Base-by-base conservation (phyloP, 2,797 vertebrate species). In the Anisognathus igniventris region DNA sequence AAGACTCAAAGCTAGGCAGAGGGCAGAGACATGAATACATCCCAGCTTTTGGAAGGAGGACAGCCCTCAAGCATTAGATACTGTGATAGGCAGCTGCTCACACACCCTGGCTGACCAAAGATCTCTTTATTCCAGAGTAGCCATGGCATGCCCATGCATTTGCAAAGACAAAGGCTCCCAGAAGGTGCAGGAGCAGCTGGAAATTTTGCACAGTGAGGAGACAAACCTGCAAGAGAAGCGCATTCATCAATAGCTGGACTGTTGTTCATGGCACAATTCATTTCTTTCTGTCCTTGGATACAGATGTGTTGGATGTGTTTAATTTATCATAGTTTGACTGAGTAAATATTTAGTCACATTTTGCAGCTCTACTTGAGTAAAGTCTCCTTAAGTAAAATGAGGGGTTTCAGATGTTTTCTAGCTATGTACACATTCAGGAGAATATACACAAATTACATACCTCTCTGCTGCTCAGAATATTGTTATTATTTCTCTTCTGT, bases 21-120 rank as follows among this genome's bases (percentile, higher is more conserved):
- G 23, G 39, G 28, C 18, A 50, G n/a, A 57, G 22, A 62, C 12
- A 19, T 4, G 23, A 75, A 72, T 4, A 47, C 13, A 62, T 23
- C 24, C 13, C 62, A 68, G 6, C 7, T 9, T 48, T 37, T 0
- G 1, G 68, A 62, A 67, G 47, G 42, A 33, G 20, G 30, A 57
- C 7, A 79, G 27, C 44, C 9, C 25, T 67, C 7, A 12, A 25
- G 39, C 0, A 0, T 18, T 39, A 58, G 33, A 31, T 17, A 45
- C 24, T 37, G 27, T 16, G 24, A 40, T 20, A n/a, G 23, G 65
- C 61, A 92, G 61, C 62, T 37, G 81, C 56, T 61, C 21, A 16
- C 16, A 51, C 13, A 58, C 8, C 8, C 6, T 20, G 19, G 14
- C 16, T 86, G 85, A 70, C 19, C 61, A 40, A 71, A 66, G 51